These are phyloP conservation scores for Leucophenga maculata DNA, from an alignment of 2,888 invertebrate genomes.

Conservation along the genomic window DNA sequence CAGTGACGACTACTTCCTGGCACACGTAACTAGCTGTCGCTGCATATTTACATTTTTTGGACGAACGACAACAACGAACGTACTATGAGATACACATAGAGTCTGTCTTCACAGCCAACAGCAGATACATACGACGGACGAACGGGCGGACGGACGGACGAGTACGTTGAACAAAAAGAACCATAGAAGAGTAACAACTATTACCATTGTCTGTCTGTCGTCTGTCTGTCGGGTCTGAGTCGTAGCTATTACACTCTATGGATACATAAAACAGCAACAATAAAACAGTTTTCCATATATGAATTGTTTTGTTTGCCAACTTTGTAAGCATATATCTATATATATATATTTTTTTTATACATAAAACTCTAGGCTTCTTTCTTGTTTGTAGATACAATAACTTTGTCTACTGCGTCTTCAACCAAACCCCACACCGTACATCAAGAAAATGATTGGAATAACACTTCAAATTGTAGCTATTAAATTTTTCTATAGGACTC, in stretches of 20 bases:
- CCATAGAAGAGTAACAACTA: constrained; percentile 4
- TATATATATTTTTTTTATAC: neutral
- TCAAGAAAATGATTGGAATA: neutral
- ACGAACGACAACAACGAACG: neutral
- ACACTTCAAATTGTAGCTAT: too few species aligned
- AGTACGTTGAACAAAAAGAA: constrained; percentile 3
- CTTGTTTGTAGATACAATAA: neutral
- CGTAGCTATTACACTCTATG: constrained; percentile 3
- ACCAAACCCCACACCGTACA: neutral
- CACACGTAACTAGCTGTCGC: constrained; percentile 18
- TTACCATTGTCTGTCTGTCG: constrained; percentile 17
- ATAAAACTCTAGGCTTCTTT: neutral
- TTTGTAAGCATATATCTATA: constrained; percentile 16
- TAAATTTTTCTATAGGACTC: too few species aligned
- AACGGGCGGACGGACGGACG: too few species aligned
- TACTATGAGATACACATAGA: neutral
- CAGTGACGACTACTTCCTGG: constrained; percentile 17
- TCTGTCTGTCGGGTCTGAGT: too few species aligned
- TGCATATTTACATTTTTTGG: constrained; percentile 15
- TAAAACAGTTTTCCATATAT: constrained; percentile 34
- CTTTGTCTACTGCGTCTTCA: neutral
- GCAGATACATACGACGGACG: neutral
- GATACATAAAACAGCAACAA: constrained; percentile 16
- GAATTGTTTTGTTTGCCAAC: constrained; percentile 50
- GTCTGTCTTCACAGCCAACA: too few species aligned